Evolutionary conservation across 2,888 invertebrate species (phyloP).

Genomic region (Chloromyia formosa): DNA sequence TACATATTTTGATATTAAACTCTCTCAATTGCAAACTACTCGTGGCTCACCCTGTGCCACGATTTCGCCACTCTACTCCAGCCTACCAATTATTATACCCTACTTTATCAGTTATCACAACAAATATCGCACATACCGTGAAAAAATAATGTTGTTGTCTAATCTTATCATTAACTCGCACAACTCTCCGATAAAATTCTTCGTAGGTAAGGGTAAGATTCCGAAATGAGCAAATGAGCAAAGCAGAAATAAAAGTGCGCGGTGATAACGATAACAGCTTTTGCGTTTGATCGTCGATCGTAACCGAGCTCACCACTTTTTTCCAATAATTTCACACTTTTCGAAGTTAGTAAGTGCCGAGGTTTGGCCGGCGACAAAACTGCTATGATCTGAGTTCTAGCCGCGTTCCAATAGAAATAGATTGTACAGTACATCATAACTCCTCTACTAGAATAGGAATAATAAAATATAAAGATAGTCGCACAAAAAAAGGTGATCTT

Average conservation of each 20-base stretch:
- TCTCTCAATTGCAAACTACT: too few species aligned
- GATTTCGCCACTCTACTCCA: not conserved
- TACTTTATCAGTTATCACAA: constrained; percentile 19
- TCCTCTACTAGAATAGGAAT: too few species aligned
- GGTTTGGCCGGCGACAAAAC: constrained; percentile 13
- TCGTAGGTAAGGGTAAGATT: constrained; percentile 30
- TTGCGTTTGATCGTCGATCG: not conserved
- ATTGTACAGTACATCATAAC: too few species aligned
- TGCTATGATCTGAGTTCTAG: not conserved
- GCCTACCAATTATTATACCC: constrained; percentile 4
- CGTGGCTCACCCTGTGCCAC: not conserved
- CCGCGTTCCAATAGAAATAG: not conserved
- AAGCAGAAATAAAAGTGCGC: not conserved
- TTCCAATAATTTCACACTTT: constrained; percentile 29
- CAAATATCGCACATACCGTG: constrained; percentile 15
- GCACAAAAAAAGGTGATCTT: not conserved
- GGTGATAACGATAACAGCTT: constrained; percentile 24
- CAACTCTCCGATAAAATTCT: constrained; percentile 35
- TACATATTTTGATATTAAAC: too few species aligned
- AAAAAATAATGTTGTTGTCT: constrained; percentile 23
- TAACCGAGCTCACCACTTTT: constrained; percentile 16
- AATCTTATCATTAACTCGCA: constrained; percentile 40
- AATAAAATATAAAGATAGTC: not conserved
- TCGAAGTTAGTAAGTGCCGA: constrained; percentile 29
- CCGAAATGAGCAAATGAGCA: constrained; percentile 26